phyloP scores from a whole-genome alignment of 1,140 invertebrate species.

The Macrobrachium nipponense region DNA sequence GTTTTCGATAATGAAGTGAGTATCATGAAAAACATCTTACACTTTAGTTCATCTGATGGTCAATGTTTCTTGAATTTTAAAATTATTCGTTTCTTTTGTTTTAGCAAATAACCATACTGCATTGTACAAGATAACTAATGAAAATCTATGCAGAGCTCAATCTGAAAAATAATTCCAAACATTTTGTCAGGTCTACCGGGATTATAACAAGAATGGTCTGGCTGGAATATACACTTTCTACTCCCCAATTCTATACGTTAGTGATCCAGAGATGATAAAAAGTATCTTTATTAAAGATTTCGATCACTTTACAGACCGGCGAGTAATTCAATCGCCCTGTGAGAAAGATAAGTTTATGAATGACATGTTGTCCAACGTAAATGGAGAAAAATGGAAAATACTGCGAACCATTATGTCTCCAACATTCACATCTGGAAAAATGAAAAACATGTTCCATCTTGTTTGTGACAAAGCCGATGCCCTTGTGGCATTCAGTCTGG shows the following conservation, averaged over 20 bases:
- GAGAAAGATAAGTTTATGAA: not conserved
- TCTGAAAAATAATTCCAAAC: no score
- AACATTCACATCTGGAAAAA: slow-evolving; percentile 63
- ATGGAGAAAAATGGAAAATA: slow-evolving; percentile 55
- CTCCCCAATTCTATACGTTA: not conserved
- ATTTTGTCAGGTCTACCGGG: no score
- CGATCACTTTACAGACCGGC: slow-evolving; percentile 14
- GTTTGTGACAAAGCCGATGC: slow-evolving; percentile 25
- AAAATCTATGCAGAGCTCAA: no score
- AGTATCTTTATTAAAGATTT: slow-evolving; percentile 23
- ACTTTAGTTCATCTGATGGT: no score
- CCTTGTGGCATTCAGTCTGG: slow-evolving; percentile 7
- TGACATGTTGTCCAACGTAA: slow-evolving; percentile 10
- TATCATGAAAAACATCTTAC: no score
- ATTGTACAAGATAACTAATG: no score
- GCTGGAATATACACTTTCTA: not conserved
- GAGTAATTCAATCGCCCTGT: not conserved
- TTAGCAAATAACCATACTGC: no score
- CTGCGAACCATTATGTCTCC: slow-evolving; percentile 57
- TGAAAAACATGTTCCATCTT: slow-evolving; percentile 42
- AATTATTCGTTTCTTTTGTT: no score
- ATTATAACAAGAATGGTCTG: no score
- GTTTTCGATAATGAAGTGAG: no score
- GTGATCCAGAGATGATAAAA: slow-evolving; percentile 18
- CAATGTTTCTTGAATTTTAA: no score